phyloP scores from a whole-genome alignment of 30 jellyfish, hydroid and myxozoan species.

The Aurelia aurita complex sp. Pacific region DNA sequence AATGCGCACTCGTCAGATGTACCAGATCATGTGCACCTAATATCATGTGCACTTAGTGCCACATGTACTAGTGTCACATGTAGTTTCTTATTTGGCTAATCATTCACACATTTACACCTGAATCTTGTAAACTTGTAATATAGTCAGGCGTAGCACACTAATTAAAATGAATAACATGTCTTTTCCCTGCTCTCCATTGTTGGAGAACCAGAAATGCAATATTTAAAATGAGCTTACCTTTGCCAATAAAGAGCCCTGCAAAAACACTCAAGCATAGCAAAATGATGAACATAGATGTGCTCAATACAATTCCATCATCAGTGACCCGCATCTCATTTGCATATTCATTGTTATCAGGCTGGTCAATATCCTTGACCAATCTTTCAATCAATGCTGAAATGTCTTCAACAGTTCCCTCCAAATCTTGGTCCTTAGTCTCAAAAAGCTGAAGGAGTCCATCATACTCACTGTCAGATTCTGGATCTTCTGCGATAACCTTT shows the following conservation, averaged over 20 bases:
- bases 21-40: too few relatives aligned
- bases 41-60: too few relatives aligned
- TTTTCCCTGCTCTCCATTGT: too few relatives aligned
- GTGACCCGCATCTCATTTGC: conserved; percentile 15
- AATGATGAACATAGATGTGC: conserved; percentile 62
- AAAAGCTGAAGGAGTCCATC: conserved; percentile 53
- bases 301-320: conserved; percentile 56
- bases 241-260: conserved; percentile 58
- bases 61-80: too few relatives aligned
- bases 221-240: conserved; percentile 17
- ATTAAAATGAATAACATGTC: too few relatives aligned
- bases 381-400: conserved; percentile 11
- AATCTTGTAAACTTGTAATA: too few relatives aligned
- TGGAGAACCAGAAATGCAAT: too few relatives aligned
- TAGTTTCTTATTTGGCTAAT: too few relatives aligned
- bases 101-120: too few relatives aligned
- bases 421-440: conserved; percentile 8
- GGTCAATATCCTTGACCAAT: background rate
- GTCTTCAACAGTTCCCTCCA: background rate
- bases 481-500: background rate
- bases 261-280: conserved; percentile 56
- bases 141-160: too few relatives aligned
- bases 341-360: background rate
- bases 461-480: conserved; percentile 39
- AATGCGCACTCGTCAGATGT: too few relatives aligned